These are phyloP conservation scores for Eremobia ochroleuca DNA, from an alignment of 2,888 invertebrate genomes.

Conservation along the genomic window DNA sequence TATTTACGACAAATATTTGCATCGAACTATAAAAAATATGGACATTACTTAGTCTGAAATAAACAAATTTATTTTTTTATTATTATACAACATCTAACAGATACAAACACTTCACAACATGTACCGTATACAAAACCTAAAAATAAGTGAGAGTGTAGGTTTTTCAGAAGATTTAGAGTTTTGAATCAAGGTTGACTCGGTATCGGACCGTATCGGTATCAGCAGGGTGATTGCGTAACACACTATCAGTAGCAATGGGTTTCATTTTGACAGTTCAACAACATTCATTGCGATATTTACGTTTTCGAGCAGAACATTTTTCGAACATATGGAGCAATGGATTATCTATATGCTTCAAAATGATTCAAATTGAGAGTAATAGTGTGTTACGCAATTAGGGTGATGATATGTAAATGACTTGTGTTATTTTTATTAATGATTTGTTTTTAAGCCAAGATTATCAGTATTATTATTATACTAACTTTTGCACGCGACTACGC, in stretches of 20 bases:
- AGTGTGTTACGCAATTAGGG: no score
- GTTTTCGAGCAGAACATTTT: no score
- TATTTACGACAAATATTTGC: constrained; percentile 56
- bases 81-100: constrained; percentile 26
- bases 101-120: constrained; percentile 16
- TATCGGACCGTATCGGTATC: background rate
- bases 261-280: no score
- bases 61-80: no score
- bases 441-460: background rate
- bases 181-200: background rate
- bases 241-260: no score
- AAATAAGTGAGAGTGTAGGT: background rate
- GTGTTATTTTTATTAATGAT: background rate
- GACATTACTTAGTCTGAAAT: no score
- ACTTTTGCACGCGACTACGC: background rate
- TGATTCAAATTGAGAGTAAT: no score
- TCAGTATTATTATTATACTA: background rate
- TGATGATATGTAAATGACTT: background rate
- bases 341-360: no score
- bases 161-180: background rate
- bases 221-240: no score
- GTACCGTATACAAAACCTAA: constrained; percentile 18
- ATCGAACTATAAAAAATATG: no score
- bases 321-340: no score
- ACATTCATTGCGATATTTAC: no score